phyloP scores from a whole-genome alignment of 2,113 vertebrate species.

The Hippolais icterina region DNA sequence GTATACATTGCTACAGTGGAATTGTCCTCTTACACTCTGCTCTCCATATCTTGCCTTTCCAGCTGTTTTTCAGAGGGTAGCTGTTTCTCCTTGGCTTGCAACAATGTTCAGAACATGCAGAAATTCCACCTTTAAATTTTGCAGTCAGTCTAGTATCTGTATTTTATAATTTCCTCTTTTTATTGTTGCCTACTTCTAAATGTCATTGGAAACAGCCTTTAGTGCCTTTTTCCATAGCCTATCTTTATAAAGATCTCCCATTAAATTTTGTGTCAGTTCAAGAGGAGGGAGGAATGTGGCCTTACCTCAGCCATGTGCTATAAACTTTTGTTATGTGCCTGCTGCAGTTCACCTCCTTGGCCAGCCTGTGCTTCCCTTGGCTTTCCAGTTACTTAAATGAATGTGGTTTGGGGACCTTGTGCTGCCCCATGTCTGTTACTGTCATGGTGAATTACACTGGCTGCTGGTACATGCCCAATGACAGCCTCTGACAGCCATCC shows the following conservation, averaged over 20 bases:
- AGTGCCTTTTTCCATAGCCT: neutral
- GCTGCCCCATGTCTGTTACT: neutral
- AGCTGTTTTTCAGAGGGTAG: neutral
- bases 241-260: neutral
- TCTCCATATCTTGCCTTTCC: neutral
- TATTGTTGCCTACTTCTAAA: neutral
- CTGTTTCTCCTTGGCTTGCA: neutral
- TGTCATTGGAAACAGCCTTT: neutral
- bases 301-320: neutral
- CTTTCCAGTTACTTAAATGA: neutral
- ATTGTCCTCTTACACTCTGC: neutral
- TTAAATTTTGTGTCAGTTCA: conserved; percentile 29
- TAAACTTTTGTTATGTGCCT: conserved; percentile 3
- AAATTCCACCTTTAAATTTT: neutral
- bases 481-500: neutral
- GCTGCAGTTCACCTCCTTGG: neutral
- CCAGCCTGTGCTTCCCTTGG: neutral
- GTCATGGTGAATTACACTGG: neutral
- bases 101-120: neutral
- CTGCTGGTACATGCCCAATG: neutral
- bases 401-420: neutral
- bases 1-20: neutral
- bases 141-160: neutral
- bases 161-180: neutral
- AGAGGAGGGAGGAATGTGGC: neutral